Conservation (phyloP, 2,113 vertebrate genomes). For the Pyrgilauda ruficollis region DNA sequence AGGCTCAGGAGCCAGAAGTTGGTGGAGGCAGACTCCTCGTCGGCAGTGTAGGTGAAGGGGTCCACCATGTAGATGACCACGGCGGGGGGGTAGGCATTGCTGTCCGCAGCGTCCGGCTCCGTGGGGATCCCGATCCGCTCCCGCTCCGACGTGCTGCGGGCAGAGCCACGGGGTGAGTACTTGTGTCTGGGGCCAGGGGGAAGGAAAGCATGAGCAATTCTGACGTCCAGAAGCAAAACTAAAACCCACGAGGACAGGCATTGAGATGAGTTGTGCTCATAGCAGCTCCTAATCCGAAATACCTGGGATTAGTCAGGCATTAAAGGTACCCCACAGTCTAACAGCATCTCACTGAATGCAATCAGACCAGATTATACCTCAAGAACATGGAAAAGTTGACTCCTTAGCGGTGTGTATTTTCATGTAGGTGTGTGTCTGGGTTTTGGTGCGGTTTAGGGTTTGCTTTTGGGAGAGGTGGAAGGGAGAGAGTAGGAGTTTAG, state of each 20-base stretch:
- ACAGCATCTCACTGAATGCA: background rate
- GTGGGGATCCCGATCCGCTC: constrained; percentile 93
- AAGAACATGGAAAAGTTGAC: background rate
- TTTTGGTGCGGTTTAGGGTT: background rate
- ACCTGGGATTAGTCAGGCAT: background rate
- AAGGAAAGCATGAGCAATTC: background rate
- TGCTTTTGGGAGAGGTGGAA: background rate
- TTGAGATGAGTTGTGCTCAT: background rate
- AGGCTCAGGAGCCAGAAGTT: constrained; percentile 92
- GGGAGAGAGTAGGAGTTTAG: background rate
- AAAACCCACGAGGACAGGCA: background rate
- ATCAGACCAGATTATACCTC: background rate
- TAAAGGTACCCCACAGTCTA: background rate
- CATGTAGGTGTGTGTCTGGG: background rate
- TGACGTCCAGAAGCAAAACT: background rate
- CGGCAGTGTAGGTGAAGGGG: constrained; percentile 86
- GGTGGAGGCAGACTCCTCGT: constrained; percentile 83
- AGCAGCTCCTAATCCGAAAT: background rate
- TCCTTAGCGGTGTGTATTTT: background rate
- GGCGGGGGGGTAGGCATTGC: constrained; percentile 86
- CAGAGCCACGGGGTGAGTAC: background rate
- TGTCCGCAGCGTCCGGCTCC: constrained; percentile 83
- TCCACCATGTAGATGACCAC: constrained; percentile 96
- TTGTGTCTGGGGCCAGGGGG: background rate
- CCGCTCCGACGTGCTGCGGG: constrained; percentile 73